Evolutionary conservation across 2,113 vertebrate genomes (phyloP), one percentile per base, ranked within the genome.

Genomic region (Bubalus kerabau): DNA sequence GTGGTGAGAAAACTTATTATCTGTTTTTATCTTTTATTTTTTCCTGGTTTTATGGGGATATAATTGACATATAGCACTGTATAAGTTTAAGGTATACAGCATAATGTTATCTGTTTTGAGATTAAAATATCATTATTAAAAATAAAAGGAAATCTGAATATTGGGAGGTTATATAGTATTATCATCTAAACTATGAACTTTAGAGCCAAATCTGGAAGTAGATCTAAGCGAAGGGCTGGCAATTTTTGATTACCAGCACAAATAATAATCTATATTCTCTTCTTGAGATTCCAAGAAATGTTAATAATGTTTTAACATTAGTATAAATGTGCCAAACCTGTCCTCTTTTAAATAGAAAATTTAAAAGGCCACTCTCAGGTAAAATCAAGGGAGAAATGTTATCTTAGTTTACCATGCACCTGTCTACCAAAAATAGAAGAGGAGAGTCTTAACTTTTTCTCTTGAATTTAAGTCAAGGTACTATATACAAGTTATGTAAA

Each of bases 281-380:
- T 57, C 99, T 99, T 97, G 99, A 99, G 99, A 99, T 99, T 98
- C 99, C 99, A 99, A 99, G 99, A 99, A 99, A 99, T 99, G 99
- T 99, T 99, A 99, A 99, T 99, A 99, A 99, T 99, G 99, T 99
- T 40, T 40, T 99, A 99, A 99, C 99, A 99, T 99, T 99, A 99
- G 99, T 99, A 99, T 99, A 99, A 99, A 99, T 99, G 99, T 99
- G 99, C 99, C 99, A 99, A 99, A 99, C 99, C 99, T 99, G 98
- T 99, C 99, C 97, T 99, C 99, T 98, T 99, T 99, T 99, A 99
- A 99, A 99, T 99, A 99, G 99, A 96, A 94, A 97, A 95, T 50
- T 94, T 17, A 57, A 98, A 98, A 99, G 98, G 95, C 98, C 97
- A 99, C 98, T 98, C 98, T 99, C 97, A 99, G 98, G 98, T 99